Evolutionary conservation across 2,113 vertebrate genomes (phyloP).

Genomic region (Oenanthe melanoleuca): DNA sequence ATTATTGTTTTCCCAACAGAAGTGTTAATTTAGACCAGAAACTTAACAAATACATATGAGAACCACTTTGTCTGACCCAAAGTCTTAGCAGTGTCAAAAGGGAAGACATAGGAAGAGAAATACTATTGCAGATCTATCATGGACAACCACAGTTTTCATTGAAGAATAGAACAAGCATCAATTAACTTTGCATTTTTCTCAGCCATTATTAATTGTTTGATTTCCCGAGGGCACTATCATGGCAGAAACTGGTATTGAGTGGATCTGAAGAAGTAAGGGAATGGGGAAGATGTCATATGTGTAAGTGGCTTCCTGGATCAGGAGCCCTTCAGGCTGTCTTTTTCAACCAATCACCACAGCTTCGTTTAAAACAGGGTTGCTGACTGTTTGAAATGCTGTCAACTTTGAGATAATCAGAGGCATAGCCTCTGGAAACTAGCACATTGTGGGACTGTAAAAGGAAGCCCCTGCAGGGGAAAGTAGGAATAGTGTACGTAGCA

Average conservation of each 20-base stretch:
- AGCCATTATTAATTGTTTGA: constrained; percentile 36
- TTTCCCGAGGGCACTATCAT: not conserved
- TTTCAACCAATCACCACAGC: constrained; percentile 20
- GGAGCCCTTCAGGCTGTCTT: constrained; percentile 30
- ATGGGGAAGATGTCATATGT: constrained; percentile 18
- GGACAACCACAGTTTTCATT: not conserved
- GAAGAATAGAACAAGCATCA: constrained; percentile 49
- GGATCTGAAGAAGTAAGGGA: not conserved
- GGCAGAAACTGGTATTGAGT: constrained; percentile 39
- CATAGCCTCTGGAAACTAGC: constrained; percentile 46
- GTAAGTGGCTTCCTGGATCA: constrained; percentile 16
- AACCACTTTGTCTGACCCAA: not conserved
- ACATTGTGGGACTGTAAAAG: constrained; percentile 42
- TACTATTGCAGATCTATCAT: not conserved
- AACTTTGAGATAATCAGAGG: constrained; percentile 48
- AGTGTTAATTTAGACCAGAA: not conserved
- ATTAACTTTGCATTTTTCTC: constrained; percentile 41
- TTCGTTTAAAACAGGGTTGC: constrained; percentile 36
- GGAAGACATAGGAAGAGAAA: not conserved
- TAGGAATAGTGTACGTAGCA: not conserved
- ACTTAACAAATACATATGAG: not conserved
- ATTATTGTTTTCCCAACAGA: not conserved
- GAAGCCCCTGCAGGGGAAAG: constrained; percentile 46
- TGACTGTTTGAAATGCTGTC: constrained; percentile 60
- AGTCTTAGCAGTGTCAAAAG: not conserved